These are phyloP conservation scores for Prosopocoilus inquinatus DNA, from an alignment of 2,888 invertebrate genomes.

Conservation along the genomic window DNA sequence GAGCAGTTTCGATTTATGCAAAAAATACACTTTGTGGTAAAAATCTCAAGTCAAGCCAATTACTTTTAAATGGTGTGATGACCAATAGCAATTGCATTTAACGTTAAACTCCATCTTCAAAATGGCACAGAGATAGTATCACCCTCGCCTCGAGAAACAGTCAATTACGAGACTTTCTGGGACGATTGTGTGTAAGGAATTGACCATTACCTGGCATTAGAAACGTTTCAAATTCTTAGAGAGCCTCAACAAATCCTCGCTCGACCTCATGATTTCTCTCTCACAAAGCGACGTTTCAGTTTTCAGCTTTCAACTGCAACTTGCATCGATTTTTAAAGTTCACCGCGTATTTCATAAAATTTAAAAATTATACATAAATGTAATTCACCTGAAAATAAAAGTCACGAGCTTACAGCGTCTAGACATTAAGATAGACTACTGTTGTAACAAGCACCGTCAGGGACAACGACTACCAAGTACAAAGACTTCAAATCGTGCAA, in stretches of 20 bases:
- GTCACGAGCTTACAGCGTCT: no score
- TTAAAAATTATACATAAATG: background rate
- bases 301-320: no score
- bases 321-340: no score
- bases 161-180: constrained; percentile 24
- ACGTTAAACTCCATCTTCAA: constrained; percentile 5
- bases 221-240: constrained; percentile 3
- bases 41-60: no score
- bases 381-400: background rate
- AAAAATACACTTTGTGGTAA: no score
- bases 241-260: constrained; percentile 11
- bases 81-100: constrained; percentile 5
- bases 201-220: constrained; percentile 23
- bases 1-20: no score
- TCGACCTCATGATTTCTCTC: constrained; percentile 7
- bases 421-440: no score
- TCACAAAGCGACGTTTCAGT: background rate
- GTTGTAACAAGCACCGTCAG: no score
- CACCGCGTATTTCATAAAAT: no score
- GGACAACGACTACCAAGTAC: no score
- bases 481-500: no score
- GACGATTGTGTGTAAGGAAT: constrained; percentile 28
- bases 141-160: constrained; percentile 23
- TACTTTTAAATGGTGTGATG: background rate
- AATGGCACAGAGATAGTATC: constrained; percentile 15